Evolutionary conservation across 2,113 vertebrate genomes (phyloP).

Genomic region (Cnemophilus loriae): DNA sequence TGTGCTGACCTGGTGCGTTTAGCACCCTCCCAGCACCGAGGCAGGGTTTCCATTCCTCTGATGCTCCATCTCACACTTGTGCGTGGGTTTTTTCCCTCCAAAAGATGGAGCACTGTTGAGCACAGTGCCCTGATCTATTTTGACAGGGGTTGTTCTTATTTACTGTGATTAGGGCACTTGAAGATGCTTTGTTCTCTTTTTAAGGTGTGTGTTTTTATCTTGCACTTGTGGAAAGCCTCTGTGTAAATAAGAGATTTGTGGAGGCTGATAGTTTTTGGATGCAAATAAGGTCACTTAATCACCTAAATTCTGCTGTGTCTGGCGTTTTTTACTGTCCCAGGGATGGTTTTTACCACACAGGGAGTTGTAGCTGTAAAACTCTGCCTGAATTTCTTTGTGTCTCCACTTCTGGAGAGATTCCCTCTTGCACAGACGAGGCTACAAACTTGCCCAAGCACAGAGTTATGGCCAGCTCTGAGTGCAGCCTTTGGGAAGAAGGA

Average conservation of each 20-base stretch:
- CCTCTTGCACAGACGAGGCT: no score
- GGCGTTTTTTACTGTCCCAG: neutral
- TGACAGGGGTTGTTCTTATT: neutral
- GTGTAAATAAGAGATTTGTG: neutral
- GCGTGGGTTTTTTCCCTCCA: neutral
- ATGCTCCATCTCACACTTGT: accelerated
- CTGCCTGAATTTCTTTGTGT: neutral
- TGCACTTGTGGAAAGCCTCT: neutral
- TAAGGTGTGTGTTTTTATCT: neutral
- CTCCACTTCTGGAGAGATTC: neutral
- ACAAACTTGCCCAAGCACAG: no score
- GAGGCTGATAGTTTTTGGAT: neutral
- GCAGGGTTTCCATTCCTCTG: accelerated
- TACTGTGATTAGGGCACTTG: neutral
- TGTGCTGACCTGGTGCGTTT: neutral
- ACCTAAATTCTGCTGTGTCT: neutral
- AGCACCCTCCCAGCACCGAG: neutral
- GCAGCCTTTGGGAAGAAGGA: neutral
- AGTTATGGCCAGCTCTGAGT: neutral
- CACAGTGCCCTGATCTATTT: accelerated
- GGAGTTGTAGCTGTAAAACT: neutral
- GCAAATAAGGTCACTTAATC: neutral
- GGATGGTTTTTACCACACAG: neutral
- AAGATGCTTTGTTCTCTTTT: neutral
- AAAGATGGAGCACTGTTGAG: neutral